Base-by-base conservation (phyloP, 2,888 invertebrate species). In the Gandaritis pyraliata region DNA sequence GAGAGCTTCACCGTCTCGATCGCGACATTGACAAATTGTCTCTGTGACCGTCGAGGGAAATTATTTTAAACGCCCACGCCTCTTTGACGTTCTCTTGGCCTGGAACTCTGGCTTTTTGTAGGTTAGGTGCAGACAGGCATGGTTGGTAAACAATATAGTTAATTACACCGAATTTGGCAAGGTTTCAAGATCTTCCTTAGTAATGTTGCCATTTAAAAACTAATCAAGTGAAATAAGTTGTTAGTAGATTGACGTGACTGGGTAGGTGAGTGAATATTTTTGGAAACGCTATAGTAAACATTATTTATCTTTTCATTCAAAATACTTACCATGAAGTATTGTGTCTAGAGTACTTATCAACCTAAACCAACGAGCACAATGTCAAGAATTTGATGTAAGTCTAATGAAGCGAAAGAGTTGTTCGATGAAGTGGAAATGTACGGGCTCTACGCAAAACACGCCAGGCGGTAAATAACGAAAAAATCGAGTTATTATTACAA, bases 21-120 rank as follows among this genome's bases (percentile, higher is more conserved):
- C 48, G 43, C 68, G 82, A 84, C 81, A 70, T 81, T 84, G 83
- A 84, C 80, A 84, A 84, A 84, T 84, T 79, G 72, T 72, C 66
- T 68, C 46, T 61, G 68, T 47, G 48, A 66, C 75, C 74, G 74
- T 74, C 81, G 65, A 71, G 83, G 79, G 80, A 81, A 82, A 81
- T 83, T 81, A 83, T 83, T 79, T 80, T 76, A 82, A 83, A 76
- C 71, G 77, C 73, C 76, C 68, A 61, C 59, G 73, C 70, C 68
- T 58, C 59, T 64, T 41, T 61, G 58, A 46, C 47, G 36, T 46
- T 23, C 13, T 49, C 39, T 58, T 38, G 13, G 43, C 43, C 43
- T 48, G 45, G 49, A 58, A 58, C 50, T 23, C 50, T 36, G 47
- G 3, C 13, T 57, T 62, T 56, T 61, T 58, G 46, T 30, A 33